These are phyloP conservation scores for Drosophila stalkeri DNA, from an alignment of 2,888 invertebrate genomes.

Conservation along the genomic window DNA sequence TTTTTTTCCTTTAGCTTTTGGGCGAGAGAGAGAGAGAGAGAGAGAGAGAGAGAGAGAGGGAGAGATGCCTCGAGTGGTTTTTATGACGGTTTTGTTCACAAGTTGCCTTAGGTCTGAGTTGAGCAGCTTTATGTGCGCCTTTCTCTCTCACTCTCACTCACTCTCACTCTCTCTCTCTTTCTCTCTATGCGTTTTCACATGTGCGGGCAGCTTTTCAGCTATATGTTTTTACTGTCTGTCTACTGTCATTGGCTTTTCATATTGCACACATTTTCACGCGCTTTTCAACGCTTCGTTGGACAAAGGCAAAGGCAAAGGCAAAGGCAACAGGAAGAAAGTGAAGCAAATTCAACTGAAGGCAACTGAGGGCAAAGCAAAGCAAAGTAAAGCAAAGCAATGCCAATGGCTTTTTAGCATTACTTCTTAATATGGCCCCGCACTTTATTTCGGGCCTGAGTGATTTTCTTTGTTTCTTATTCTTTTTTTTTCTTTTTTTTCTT, in stretches of 20 bases:
- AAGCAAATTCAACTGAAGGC: too few species aligned
- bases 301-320: constrained; percentile 34
- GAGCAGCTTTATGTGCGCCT: not conserved
- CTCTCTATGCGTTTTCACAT: constrained; percentile 29
- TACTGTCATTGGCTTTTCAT: constrained; percentile 53
- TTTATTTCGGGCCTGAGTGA: constrained; percentile 68
- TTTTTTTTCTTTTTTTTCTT: constrained; percentile 26
- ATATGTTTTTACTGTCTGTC: not conserved
- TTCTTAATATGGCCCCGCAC: constrained; percentile 68
- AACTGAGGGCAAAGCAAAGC: constrained; percentile 2
- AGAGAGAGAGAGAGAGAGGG: too few species aligned
- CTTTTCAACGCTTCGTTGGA: constrained; percentile 66
- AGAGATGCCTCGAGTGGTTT: constrained; percentile 42
- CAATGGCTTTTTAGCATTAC: constrained; percentile 62
- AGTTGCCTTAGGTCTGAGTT: constrained; percentile 16
- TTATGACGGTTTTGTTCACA: constrained; percentile 57
- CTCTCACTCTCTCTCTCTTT: not conserved
- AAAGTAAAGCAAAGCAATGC: constrained; percentile 41
- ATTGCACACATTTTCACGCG: constrained; percentile 77
- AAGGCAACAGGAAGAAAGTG: constrained; percentile 1
- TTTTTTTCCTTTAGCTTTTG: constrained; percentile 20
- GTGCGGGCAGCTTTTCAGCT: constrained; percentile 31
- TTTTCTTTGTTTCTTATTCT: constrained; percentile 55
- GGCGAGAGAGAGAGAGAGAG: not conserved
- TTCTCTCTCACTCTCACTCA: too few species aligned